These are phyloP conservation scores for Tychaedon coryphoeus DNA, from an alignment of 2,113 vertebrate genomes.

Conservation along the genomic window DNA sequence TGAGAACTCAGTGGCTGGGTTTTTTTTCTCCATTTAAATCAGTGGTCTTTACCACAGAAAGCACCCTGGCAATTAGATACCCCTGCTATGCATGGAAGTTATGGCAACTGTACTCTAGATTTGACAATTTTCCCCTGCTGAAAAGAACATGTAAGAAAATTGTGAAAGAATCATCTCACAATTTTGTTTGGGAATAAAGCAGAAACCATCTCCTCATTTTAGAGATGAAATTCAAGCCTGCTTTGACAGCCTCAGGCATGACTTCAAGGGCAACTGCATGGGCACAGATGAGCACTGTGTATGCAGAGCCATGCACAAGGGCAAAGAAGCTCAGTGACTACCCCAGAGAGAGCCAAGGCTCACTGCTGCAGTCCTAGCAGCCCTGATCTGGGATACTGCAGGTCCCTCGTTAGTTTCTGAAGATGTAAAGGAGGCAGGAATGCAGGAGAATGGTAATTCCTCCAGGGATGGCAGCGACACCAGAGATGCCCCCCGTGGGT, in stretches of 20 bases:
- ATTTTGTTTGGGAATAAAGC: not conserved
- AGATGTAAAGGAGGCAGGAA: not conserved
- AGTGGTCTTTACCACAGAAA: not conserved
- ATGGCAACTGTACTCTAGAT: accelerated
- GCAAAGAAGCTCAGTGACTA: not conserved
- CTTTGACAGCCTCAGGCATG: not conserved
- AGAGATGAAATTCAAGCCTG: not conserved
- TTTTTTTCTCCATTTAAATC: not conserved
- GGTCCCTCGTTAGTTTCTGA: not conserved
- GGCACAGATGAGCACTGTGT: not conserved
- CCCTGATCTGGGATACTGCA: not conserved
- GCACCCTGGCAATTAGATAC: not conserved
- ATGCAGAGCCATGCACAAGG: accelerated
- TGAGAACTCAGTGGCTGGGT: not conserved
- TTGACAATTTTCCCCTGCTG: not conserved
- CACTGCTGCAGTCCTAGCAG: not conserved
- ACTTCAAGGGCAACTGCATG: not conserved
- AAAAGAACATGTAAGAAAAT: not conserved
- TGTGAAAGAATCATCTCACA: not conserved
- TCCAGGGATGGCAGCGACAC: not conserved
- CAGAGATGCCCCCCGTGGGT: not conserved
- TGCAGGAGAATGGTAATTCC: not conserved
- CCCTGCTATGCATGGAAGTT: not conserved
- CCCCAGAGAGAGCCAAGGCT: not conserved
- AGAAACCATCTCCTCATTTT: not conserved